These are phyloP conservation scores for Parotocinclus haroldoi DNA, from an alignment of 2,797 vertebrate species.

Conservation along the genomic window DNA sequence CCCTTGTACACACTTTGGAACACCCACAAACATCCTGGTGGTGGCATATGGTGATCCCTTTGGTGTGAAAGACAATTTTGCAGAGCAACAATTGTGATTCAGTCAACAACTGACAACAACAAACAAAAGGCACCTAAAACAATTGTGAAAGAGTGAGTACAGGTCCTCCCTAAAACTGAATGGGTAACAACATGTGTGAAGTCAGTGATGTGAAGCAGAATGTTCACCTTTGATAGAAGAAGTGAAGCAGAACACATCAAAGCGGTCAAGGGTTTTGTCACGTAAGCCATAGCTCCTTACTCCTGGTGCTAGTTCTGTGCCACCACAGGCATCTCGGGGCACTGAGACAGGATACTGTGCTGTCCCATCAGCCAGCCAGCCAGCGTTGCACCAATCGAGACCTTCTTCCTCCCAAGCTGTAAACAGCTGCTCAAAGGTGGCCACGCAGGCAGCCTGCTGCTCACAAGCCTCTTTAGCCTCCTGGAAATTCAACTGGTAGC, in stretches of 20 bases:
- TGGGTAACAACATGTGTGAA: no score
- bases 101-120: no score
- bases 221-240: constrained; percentile 74
- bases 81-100: no score
- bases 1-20: no score
- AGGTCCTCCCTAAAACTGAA: no score
- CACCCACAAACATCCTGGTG: no score
- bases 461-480: constrained; percentile 76
- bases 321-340: constrained; percentile 80
- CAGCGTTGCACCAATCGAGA: constrained; percentile 90
- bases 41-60: no score
- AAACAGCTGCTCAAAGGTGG: constrained; percentile 88
- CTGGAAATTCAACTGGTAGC: constrained; percentile 82
- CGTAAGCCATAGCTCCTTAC: constrained; percentile 83
- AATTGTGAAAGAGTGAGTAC: no score
- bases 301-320: constrained; percentile 73
- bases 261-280: constrained; percentile 73
- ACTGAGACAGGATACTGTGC: constrained; percentile 85
- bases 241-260: constrained; percentile 89
- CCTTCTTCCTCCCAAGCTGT: constrained; percentile 85
- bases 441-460: constrained; percentile 79
- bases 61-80: no score
- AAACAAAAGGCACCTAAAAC: no score
- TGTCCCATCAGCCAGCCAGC: constrained; percentile 87
- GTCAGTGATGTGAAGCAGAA: no score